Base-by-base conservation (phyloP, 2,113 vertebrate genomes). In the Passer domesticus region DNA sequence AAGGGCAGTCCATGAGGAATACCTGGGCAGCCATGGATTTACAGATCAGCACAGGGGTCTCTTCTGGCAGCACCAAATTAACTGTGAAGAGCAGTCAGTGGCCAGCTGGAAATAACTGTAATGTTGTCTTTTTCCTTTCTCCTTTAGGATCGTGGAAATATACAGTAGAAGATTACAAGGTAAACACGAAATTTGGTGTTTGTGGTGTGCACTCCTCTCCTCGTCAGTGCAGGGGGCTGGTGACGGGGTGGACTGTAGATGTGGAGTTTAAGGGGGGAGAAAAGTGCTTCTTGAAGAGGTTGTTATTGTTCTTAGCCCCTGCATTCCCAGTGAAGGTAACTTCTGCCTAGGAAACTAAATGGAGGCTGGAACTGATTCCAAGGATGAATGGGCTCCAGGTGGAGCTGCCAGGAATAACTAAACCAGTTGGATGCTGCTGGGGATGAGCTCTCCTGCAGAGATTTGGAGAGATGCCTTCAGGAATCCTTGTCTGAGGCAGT, bases 131-230 rank as follows among this genome's bases (percentile, higher is more conserved):
- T 94, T 80, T 35, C n/a, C 31, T 89, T 62, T 86, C 82, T 96
- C 62, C 90, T 96, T 77, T 83, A 99, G 99, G 98, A 99, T 99
- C 7, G 99, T 99, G 95, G 99, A 99, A 98, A 99, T 99, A 91
- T 99, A 99, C 97, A 99, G 99, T 70, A 98, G 99, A 94, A 98
- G 99, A 97, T 97, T 99, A 85, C 99, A 99, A 98, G 99, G 99
- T 99, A 98, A 97, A 63, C 20, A 13, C 5, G 3, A 10, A 21
- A 35, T 73, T 62, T n/a, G 28, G 43, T 23, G n/a, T 31, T 79
- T 93, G 24, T 35, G 24, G 6, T 28, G 46, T 17, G 35, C 6
- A 2, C 8, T 70, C 20, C 24, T 91, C 68, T 41, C 33, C 44
- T 30, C 6, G 13, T 44, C 50, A 55, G 69, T 33, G 66, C 35